Conservation (phyloP, 53 echinoderm and acorn worm species). For the Apostichopus leukothele region DNA sequence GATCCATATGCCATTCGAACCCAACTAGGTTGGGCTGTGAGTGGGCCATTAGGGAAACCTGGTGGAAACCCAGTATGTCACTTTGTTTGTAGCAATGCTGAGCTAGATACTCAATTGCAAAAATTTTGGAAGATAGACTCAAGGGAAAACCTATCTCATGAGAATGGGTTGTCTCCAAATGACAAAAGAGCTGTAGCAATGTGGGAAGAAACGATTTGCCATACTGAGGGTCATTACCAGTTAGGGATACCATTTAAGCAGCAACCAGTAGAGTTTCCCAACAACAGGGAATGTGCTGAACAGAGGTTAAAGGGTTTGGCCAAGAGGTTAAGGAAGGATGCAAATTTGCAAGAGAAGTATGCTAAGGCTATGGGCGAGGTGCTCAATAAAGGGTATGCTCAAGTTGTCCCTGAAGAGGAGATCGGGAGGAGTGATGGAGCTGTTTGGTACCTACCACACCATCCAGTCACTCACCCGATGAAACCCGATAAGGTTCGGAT, state of each 20-base stretch:
- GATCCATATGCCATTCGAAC: conserved; percentile 51
- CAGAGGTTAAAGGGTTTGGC: neutral
- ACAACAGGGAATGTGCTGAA: conserved; percentile 1
- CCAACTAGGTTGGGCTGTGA: conserved; percentile 37
- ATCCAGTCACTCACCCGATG: conserved; percentile 17
- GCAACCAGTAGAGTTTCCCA: neutral
- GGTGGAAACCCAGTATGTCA: neutral
- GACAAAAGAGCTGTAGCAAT: neutral
- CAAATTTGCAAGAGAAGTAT: neutral
- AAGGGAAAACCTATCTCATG: conserved; percentile 11
- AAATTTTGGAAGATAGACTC: conserved; percentile 33
- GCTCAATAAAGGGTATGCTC: conserved; percentile 15
- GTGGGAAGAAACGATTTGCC: neutral
- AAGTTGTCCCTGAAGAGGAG: conserved; percentile 23
- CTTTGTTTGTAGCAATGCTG: neutral
- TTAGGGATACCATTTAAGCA: conserved; percentile 29
- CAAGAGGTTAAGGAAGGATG: neutral
- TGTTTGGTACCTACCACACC: conserved; percentile 43
- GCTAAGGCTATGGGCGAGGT: conserved; percentile 17
- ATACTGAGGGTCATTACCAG: conserved; percentile 44
- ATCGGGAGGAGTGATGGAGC: neutral
- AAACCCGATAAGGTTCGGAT: conserved; percentile 26
- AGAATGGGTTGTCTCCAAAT: neutral
- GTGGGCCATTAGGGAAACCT: conserved; percentile 25
- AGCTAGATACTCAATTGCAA: conserved; percentile 35